Evolutionary conservation across 2,797 vertebrate genomes (phyloP), one percentile per base, ranked within the genome.

Genomic region (Spondyliosoma cantharus): DNA sequence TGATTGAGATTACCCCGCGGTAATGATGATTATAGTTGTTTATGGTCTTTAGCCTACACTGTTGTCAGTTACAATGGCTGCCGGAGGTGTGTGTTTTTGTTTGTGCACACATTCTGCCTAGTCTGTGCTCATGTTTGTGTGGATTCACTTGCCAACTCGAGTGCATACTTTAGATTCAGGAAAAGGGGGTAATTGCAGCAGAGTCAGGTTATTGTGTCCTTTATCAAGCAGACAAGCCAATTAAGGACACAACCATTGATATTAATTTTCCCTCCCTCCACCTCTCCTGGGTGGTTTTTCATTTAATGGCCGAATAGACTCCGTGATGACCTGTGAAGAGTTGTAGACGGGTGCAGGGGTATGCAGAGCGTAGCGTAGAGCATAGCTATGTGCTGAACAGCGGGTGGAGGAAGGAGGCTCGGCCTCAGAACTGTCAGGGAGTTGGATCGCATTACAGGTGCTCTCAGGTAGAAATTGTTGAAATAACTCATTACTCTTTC

Each of bases 221-320:
- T 89, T 88, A 92, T 92, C 92, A 91, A 84, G 83, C 81, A 87
- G 90, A 92, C 91, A 93, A 89, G 90, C 90, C 90, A 93, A 92
- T 93, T 93, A 93, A 79, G 82, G 89, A 29, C 82, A 81, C 74
- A 83, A 85, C 87, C 85, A 92, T 90, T 88, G 88, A 92, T 94
- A 93, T 93, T 89, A 87, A 93, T 93, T 90, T 88, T 22, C 78
- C 72, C 65, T 78, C 64, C 76, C 77, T 67, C 50, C 68, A 32
- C 73, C 15, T 68, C 80, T 82, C 57, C 1, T 71, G 60, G 78
- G 74, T 86, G 80, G 80, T 90, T 93, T 91, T 92, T 90, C 85
- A 90, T 92, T 92, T 87, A 92, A 91, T 88, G 85, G 90, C 74
- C 64, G 64, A 88, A 79, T 85, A 88, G 74, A 72, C 85, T 83